Percentiles rank a stretch among this genome's conserved stretches.
phyloP scores from a whole-genome alignment of 2,797 vertebrate species.

The Sebastes paucispinis region DNA sequence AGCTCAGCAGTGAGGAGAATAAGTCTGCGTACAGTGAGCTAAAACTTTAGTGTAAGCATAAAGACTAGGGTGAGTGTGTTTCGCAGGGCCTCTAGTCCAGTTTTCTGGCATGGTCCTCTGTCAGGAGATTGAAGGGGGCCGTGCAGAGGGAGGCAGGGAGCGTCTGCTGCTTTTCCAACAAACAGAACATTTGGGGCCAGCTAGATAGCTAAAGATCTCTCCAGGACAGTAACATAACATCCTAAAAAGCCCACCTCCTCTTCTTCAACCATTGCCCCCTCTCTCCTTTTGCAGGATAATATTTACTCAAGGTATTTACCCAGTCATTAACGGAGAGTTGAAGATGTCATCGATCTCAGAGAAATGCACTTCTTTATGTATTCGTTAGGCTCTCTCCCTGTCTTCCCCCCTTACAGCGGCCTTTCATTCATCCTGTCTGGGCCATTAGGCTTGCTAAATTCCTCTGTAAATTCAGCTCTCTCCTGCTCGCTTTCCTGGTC shows the following conservation, averaged over 20 bases:
- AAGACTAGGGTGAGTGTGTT: slow-evolving; percentile 23
- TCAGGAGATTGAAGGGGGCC: slow-evolving; percentile 61
- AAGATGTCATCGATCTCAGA: slow-evolving; percentile 43
- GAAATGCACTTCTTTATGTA: slow-evolving; percentile 40
- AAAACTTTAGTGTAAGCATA: slow-evolving; percentile 20
- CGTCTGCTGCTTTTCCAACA: slow-evolving; percentile 57
- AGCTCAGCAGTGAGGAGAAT: slow-evolving; percentile 30
- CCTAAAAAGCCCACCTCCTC: neutral
- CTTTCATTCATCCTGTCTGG: slow-evolving; percentile 68
- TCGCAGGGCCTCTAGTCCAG: slow-evolving; percentile 47
- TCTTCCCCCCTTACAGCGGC: slow-evolving; percentile 22
- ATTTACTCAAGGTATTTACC: slow-evolving; percentile 41
- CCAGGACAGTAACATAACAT: slow-evolving; percentile 21
- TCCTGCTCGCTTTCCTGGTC: slow-evolving; percentile 41
- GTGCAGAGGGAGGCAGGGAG: slow-evolving; percentile 49
- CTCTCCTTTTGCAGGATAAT: neutral
- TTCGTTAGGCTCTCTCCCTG: slow-evolving; percentile 35
- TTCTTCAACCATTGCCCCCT: neutral
- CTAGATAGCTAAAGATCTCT: slow-evolving; percentile 16
- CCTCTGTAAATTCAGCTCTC: slow-evolving; percentile 64
- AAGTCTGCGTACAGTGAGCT: slow-evolving; percentile 38
- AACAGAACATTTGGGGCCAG: slow-evolving; percentile 43
- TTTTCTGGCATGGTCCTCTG: slow-evolving; percentile 50
- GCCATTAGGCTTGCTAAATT: slow-evolving; percentile 70
- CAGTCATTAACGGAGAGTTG: slow-evolving; percentile 35